Base-by-base conservation (phyloP, 2,113 vertebrate genomes). In the Erpornis zantholeuca region DNA sequence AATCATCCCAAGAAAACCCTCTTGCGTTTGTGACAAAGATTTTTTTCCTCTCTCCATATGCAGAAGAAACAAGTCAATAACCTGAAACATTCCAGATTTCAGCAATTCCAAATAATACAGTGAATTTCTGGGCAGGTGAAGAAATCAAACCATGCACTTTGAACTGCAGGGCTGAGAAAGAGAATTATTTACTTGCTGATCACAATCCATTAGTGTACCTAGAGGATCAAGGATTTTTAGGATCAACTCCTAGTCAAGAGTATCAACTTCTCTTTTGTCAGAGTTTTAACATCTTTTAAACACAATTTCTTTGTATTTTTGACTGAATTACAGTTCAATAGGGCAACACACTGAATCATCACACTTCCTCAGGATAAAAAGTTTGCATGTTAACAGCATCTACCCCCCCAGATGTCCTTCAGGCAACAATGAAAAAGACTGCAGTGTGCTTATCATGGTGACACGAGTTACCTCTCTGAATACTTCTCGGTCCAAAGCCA, bases 361-460 rank as follows among this genome's bases (percentile, higher is more conserved):
- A 53, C 35, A 15, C 44, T 85, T 84, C 54, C 77, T 79, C 44
- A 25, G 71, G 68, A 96, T 93, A 95, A 85, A 97, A 94, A 96
- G 90, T 95, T 80, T 88, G 36, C 52, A 72, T 56, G 79, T 66
- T 71, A 82, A 94, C 90, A 92, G 73, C 80, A 92, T 79, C 61
- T 87, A 45, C 72, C 75, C 88, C 68, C 92, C 25, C 31, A 89
- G 73, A 86, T 45, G 87, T 95, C 96, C 96, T 98, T 97, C 95
- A 94, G 96, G 90, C 75, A 97, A 66, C 83, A 85, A 47, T 97
- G 97, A 97, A 95, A 98, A 97, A 92, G 95, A 85, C 79, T 92
- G 81, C 78, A 79, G 81, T 56, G 86, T 88, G 86, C 90, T 97
- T 78, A 81, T 81, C 29, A 7, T 63, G 79, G 83, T 91, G 92